phyloP scores from a whole-genome alignment of 2,113 vertebrate species.

The Alouatta palliata region DNA sequence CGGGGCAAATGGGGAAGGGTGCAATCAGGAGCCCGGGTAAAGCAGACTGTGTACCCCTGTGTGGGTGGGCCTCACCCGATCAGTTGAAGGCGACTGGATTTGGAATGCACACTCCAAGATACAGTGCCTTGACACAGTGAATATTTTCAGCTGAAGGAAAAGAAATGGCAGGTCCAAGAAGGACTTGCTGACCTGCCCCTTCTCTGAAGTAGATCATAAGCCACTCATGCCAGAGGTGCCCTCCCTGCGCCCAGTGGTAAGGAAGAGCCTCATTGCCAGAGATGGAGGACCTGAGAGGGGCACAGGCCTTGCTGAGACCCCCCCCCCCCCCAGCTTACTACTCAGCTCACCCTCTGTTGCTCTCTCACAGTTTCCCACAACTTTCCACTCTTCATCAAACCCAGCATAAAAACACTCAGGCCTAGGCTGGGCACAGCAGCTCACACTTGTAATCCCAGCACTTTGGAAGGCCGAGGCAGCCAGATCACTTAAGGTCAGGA shows the following conservation, averaged over 20 bases:
- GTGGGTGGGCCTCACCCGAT: neutral
- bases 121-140: no score
- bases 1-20: no score
- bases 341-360: neutral
- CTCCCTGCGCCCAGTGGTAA: neutral
- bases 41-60: rapidly evolving
- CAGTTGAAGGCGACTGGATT: no score
- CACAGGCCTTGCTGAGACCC: rapidly evolving
- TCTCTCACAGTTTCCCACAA: neutral
- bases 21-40: neutral
- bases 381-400: neutral
- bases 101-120: neutral
- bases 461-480: no score
- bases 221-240: neutral
- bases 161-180: neutral
- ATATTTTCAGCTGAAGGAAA: neutral
- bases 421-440: no score
- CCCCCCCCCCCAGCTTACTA: rapidly evolving
- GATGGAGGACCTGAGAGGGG: no score
- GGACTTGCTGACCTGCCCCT: neutral
- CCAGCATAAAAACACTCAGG: neutral
- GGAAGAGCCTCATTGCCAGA: no score
- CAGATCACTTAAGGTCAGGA: no score
- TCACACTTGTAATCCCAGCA: no score
- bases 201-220: neutral